Evolutionary conservation across 2,113 vertebrate genomes (phyloP).

Genomic region (Raja brachyura): DNA sequence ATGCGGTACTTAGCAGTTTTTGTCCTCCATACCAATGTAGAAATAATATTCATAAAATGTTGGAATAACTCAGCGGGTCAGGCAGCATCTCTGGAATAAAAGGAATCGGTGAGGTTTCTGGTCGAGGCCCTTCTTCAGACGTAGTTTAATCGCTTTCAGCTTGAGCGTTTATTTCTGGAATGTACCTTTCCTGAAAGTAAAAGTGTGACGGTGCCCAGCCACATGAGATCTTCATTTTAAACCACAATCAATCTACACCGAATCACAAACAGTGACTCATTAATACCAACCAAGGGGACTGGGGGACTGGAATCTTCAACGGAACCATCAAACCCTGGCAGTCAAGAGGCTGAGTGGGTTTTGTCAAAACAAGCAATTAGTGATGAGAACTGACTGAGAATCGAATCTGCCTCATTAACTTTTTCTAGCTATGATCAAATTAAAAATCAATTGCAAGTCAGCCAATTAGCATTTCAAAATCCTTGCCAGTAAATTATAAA

Average conservation of each 20-base stretch:
- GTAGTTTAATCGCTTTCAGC: too few relatives aligned
- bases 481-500: neutral
- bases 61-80: too few relatives aligned
- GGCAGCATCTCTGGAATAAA: too few relatives aligned
- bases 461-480: constrained; percentile 14
- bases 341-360: constrained; percentile 3
- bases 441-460: constrained; percentile 6
- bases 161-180: too few relatives aligned
- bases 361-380: constrained; percentile 19
- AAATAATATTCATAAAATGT: too few relatives aligned
- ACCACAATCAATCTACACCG: neutral
- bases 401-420: constrained; percentile 23
- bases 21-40: too few relatives aligned
- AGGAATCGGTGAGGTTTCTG: too few relatives aligned
- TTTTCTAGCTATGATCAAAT: constrained; percentile 11
- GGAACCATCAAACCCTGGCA: neutral
- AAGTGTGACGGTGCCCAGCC: too few relatives aligned
- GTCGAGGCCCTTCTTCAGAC: too few relatives aligned
- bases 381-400: constrained; percentile 5
- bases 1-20: too few relatives aligned
- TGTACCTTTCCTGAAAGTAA: too few relatives aligned
- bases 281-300: neutral
- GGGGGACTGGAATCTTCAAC: neutral
- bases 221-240: neutral
- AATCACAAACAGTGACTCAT: neutral